Percentiles rank a stretch among this genome's conserved stretches.
phyloP scores from a whole-genome alignment of 2,113 vertebrate species.

The Poecilia latipinna region DNA sequence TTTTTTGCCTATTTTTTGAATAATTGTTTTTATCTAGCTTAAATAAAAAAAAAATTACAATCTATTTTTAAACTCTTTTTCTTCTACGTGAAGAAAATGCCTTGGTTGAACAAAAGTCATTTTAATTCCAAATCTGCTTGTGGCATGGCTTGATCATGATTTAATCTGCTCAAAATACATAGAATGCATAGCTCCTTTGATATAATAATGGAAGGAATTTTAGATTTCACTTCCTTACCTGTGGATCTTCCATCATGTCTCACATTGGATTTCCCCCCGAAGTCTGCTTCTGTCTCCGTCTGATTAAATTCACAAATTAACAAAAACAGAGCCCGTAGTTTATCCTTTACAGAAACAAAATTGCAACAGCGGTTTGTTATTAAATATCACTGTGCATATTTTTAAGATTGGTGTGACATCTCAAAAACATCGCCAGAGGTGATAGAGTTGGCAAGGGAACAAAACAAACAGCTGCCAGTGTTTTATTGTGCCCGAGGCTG shows the following conservation, averaged over 20 bases:
- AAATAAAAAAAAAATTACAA: too few relatives aligned
- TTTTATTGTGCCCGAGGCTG: constrained; percentile 33
- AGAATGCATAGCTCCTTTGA: constrained; percentile 1
- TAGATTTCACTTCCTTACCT: constrained; percentile 25
- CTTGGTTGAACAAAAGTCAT: too few relatives aligned
- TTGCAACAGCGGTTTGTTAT: constrained; percentile 3
- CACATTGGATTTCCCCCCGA: constrained; percentile 5
- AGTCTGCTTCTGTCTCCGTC: constrained; percentile 26
- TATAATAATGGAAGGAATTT: background rate
- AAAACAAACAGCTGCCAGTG: constrained; percentile 41
- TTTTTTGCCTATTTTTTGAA: too few relatives aligned
- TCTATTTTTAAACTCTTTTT: too few relatives aligned
- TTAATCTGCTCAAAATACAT: constrained; percentile 7
- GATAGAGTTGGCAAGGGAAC: constrained; percentile 38
- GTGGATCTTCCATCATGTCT: constrained; percentile 2
- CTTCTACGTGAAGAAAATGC: too few relatives aligned
- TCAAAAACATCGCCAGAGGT: constrained; percentile 40
- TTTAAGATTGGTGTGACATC: constrained; percentile 15
- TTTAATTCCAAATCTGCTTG: too few relatives aligned
- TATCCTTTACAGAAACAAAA: constrained; percentile 27
- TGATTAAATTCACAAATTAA: constrained; percentile 19
- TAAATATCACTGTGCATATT: constrained; percentile 23
- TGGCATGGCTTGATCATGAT: too few relatives aligned
- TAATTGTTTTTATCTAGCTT: too few relatives aligned
- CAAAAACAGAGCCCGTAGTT: constrained; percentile 2